phyloP scores from a whole-genome alignment of 2,797 vertebrate genomes.

The Xiphorhynchus erythropygius region DNA sequence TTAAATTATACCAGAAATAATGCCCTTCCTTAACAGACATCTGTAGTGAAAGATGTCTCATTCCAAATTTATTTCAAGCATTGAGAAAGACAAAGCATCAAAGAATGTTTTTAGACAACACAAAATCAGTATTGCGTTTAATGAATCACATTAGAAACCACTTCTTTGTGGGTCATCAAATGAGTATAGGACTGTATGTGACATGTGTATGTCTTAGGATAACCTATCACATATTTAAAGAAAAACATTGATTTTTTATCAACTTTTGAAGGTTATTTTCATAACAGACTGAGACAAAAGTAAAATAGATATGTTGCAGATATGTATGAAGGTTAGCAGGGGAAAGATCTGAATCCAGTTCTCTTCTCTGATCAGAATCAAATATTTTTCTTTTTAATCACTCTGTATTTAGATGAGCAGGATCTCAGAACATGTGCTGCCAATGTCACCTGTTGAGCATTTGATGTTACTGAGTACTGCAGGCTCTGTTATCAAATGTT shows the following conservation, averaged over 20 bases:
- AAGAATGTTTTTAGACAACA: neutral
- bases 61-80: neutral
- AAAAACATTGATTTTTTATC: neutral
- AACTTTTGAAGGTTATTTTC: neutral
- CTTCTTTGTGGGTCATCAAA: neutral
- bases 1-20: neutral
- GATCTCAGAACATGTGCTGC: neutral
- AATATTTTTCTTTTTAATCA: neutral
- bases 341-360: neutral
- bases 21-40: neutral
- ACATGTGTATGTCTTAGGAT: neutral
- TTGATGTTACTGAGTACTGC: neutral
- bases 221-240: neutral
- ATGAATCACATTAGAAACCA: neutral
- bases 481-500: neutral
- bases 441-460: neutral
- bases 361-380: neutral
- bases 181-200: neutral
- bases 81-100: neutral
- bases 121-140: neutral
- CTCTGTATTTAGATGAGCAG: neutral
- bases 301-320: neutral
- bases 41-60: neutral
- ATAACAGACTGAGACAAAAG: neutral
- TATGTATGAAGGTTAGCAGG: neutral